These are phyloP conservation scores for Coelopa frigida DNA, from an alignment of 1,140 invertebrate genomes.

Conservation along the genomic window DNA sequence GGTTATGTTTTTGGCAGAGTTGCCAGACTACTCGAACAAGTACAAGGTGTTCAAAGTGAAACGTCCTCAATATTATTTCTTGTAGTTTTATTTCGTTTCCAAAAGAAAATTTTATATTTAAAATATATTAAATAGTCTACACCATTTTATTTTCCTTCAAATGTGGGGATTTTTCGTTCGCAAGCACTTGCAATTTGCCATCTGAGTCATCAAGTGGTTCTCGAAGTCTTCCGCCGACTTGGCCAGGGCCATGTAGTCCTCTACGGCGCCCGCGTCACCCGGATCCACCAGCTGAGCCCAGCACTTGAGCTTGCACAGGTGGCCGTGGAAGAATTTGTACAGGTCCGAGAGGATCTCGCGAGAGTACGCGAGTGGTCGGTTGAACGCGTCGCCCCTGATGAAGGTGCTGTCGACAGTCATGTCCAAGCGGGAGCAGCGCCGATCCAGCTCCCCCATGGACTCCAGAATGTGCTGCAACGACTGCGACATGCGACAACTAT, in stretches of 20 bases:
- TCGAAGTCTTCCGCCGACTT: constrained; percentile 3
- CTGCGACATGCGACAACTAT: constrained; percentile 1
- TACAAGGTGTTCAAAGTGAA: too few relatives aligned
- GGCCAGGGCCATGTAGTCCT: constrained; percentile 5
- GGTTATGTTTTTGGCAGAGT: constrained; percentile 9
- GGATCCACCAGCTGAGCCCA: constrained; percentile 12
- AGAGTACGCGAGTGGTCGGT: constrained; percentile 1
- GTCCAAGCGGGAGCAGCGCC: constrained; percentile 4
- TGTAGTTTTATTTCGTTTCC: too few relatives aligned
- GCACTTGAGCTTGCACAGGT: constrained; percentile 7
- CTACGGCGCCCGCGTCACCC: constrained; percentile 8
- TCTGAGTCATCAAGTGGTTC: background rate
- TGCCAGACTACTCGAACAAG: constrained; percentile 1
- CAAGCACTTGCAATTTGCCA: background rate
- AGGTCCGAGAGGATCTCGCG: constrained; percentile 4
- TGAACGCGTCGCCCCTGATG: constrained; percentile 1
- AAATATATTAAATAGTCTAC: too few relatives aligned
- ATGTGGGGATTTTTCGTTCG: background rate
- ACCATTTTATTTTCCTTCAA: too few relatives aligned
- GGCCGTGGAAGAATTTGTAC: constrained; percentile 7
- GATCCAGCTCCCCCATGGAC: constrained; percentile 2
- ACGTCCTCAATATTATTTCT: too few relatives aligned
- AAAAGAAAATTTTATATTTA: too few relatives aligned
- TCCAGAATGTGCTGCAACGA: constrained; percentile 1
- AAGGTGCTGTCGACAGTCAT: constrained; percentile 9